These are phyloP conservation scores for Gisinianus flammeolus DNA, from an alignment of 2,888 invertebrate species.

Conservation along the genomic window DNA sequence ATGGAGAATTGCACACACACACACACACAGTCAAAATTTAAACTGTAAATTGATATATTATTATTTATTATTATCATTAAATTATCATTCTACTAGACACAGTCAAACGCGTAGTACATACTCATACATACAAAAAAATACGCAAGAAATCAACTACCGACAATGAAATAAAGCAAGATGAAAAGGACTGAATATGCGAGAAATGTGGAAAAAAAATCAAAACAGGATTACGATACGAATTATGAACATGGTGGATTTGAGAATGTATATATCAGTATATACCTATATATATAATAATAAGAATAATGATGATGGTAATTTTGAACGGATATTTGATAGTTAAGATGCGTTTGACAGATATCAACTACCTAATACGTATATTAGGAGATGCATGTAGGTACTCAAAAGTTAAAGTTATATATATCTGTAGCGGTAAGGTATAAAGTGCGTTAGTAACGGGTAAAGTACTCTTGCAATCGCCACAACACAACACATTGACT, in stretches of 20 bases:
- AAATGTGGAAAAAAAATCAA: neutral
- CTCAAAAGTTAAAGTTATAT: too few relatives aligned
- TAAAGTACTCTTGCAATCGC: neutral
- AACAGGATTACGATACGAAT: neutral
- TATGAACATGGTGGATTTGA: too few relatives aligned
- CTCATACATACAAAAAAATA: too few relatives aligned
- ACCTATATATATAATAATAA: neutral
- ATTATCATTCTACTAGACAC: neutral
- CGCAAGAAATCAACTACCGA: too few relatives aligned
- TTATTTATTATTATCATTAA: neutral
- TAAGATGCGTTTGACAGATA: conserved; percentile 1
- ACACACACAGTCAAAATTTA: neutral
- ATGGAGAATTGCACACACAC: too few relatives aligned
- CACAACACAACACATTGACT: neutral
- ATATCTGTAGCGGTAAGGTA: too few relatives aligned
- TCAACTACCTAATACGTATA: neutral
- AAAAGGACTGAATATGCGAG: too few relatives aligned
- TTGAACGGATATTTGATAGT: neutral
- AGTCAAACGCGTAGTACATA: too few relatives aligned
- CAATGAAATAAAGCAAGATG: too few relatives aligned
- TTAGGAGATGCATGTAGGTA: too few relatives aligned
- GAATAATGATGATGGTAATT: neutral
- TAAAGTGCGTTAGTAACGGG: neutral
- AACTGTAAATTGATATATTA: neutral
- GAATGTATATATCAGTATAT: too few relatives aligned